These are phyloP conservation scores for Phlogophora meticulosa DNA, from an alignment of 2,888 invertebrate species.

Conservation along the genomic window DNA sequence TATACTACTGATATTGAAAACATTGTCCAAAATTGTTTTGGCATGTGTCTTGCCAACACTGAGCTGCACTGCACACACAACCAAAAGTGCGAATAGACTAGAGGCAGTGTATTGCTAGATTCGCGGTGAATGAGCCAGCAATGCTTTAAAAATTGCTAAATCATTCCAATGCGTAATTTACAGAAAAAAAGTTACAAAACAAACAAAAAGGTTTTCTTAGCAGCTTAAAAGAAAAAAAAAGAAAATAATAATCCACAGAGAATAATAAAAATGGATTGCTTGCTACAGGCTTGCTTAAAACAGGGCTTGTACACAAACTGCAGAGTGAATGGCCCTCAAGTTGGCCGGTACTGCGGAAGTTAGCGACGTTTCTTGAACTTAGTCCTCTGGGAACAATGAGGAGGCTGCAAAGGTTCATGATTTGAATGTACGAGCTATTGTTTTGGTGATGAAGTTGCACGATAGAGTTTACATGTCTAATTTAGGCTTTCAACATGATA, in stretches of 20 bases:
- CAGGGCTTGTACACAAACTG: slow-evolving; percentile 38
- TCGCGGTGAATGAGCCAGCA: background rate
- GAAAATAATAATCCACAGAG: slow-evolving; percentile 13
- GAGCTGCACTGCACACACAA: no score
- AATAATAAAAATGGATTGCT: slow-evolving; percentile 38
- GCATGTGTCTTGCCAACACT: no score
- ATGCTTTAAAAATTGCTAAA: background rate
- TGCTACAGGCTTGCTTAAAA: slow-evolving; percentile 32
- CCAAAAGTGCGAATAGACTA: no score
- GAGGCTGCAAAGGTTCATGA: slow-evolving; percentile 33
- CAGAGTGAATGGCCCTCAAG: slow-evolving; percentile 52
- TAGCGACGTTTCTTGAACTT: slow-evolving; percentile 49
- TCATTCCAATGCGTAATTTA: no score
- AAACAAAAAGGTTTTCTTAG: slow-evolving; percentile 8
- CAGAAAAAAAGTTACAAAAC: background rate
- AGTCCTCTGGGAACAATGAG: slow-evolving; percentile 46
- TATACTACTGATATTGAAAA: no score
- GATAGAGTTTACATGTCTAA: background rate
- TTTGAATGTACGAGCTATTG: slow-evolving; percentile 46
- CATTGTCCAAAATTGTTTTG: no score
- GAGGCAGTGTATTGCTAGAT: background rate
- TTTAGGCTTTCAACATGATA: background rate
- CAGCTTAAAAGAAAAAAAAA: background rate
- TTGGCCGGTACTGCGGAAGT: slow-evolving; percentile 36
- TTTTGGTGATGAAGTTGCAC: slow-evolving; percentile 20